Conservation (phyloP, 2,888 invertebrate genomes). For the Ferdinandea cuprea region DNA sequence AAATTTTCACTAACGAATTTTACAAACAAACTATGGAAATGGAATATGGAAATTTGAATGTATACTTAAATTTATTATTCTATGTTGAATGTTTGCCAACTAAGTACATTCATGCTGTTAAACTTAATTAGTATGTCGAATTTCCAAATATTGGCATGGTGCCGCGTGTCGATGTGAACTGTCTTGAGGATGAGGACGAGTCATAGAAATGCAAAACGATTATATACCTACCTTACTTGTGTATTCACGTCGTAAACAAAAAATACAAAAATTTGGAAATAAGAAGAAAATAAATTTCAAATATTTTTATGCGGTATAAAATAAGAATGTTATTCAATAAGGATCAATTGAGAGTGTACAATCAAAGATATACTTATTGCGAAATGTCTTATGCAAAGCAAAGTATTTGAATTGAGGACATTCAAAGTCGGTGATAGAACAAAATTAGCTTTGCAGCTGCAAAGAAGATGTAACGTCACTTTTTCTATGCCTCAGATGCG, state of each 20-base stretch:
- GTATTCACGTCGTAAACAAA: background rate
- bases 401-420: no score
- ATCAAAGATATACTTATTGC: no score
- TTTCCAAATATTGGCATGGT: conserved; percentile 15
- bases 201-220: background rate
- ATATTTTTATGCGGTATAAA: no score
- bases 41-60: background rate
- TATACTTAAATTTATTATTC: background rate
- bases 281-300: no score
- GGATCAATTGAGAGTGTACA: no score
- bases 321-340: no score
- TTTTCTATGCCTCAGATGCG: no score
- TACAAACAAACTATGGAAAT: background rate
- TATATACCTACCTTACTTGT: no score
- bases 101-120: background rate
- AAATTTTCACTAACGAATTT: conserved; percentile 31
- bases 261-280: background rate
- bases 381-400: no score
- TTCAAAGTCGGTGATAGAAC: no score
- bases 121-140: background rate
- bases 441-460: no score
- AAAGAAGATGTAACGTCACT: no score
- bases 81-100: conserved; percentile 2
- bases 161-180: background rate
- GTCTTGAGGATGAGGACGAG: background rate